Evolutionary conservation across 30 jellyfish, hydroid and myxozoan genomes (phyloP), one percentile per base, ranked within the genome.

Genomic region (Aurelia coerulea): DNA sequence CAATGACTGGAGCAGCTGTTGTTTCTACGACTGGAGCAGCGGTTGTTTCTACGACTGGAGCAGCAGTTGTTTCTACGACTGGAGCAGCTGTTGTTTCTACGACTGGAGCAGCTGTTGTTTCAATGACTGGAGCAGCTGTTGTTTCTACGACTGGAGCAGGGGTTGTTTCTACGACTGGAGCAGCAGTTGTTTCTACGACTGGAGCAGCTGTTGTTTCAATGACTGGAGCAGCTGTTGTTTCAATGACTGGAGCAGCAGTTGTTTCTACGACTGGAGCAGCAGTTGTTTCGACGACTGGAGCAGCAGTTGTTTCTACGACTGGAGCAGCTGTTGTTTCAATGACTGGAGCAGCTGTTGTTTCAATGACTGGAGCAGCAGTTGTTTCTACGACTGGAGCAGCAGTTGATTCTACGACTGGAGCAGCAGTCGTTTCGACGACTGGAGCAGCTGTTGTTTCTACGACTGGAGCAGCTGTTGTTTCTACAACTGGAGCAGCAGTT

Each of bases 21-120:
- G 85, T 70, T 39, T 39, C 50, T 6, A 39, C 5, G 50, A 39
- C 50, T 39, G 50, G 50, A 39, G 50, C 50, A 39, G 50, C 50
- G 0, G 50, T 39, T 39, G 50, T 39, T 39, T 39, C 50, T 0
- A 39, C 2, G 50, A 39, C 50, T 39, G 50, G 50, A 39, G 50
- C 50, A 39, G 50, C 50, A 39, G 50, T 39, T 39, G 50, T 39
- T 39, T 39, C 50, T 6, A 39, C 0, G 50, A 39, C 50, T 39
- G 7, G 50, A 39, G 50, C 50, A 39, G 50, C 50, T 0, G 50
- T 39, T 39, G 50, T 39, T 39, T 39, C 50, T 1, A 39, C 50
- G 50, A 39, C 85, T 46, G 91, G 85, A 82, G 91, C 85, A 42
- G 91, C 76, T 0, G 91, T 53, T 33, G 85, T 67, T 67, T 82